phyloP scores from a whole-genome alignment of 2,888 invertebrate genomes.

The Tethea ocularis region DNA sequence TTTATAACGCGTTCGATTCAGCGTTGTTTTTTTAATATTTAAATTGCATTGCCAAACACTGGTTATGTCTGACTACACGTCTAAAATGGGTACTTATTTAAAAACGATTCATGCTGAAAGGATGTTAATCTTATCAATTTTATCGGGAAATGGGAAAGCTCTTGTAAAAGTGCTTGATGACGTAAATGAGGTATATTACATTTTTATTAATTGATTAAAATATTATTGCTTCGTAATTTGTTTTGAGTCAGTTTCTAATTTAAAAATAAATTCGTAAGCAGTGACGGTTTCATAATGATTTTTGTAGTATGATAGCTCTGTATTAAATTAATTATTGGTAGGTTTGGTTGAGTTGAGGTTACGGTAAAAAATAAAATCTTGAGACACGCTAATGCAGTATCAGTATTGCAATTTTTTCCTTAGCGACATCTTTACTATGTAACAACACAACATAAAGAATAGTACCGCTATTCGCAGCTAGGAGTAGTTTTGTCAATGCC shows the following conservation, averaged over 20 bases:
- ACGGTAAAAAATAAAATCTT: too few relatives aligned
- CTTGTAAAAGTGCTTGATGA: constrained; percentile 24
- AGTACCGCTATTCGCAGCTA: too few relatives aligned
- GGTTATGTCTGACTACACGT: constrained; percentile 15
- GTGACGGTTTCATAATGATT: neutral
- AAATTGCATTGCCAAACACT: neutral
- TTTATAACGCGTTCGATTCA: neutral
- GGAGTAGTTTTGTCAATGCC: neutral
- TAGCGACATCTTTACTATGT: neutral
- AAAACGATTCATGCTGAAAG: constrained; percentile 18
- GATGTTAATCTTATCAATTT: constrained; percentile 30
- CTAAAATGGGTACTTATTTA: constrained; percentile 23
- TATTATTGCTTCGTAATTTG: neutral
- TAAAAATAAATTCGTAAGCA: neutral
- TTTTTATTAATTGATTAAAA: neutral
- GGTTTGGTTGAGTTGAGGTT: too few relatives aligned
- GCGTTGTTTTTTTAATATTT: neutral
- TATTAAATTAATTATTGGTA: too few relatives aligned
- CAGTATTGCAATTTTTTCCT: neutral
- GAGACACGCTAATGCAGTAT: too few relatives aligned
- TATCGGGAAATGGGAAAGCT: constrained; percentile 27
- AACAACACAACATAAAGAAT: too few relatives aligned
- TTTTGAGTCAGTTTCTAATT: neutral
- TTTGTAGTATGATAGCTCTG: too few relatives aligned
- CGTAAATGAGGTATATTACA: constrained; percentile 14